These are phyloP conservation scores for Nematostella vectensis DNA, from an alignment of 92 coral and sea anemone genomes.

Conservation along the genomic window DNA sequence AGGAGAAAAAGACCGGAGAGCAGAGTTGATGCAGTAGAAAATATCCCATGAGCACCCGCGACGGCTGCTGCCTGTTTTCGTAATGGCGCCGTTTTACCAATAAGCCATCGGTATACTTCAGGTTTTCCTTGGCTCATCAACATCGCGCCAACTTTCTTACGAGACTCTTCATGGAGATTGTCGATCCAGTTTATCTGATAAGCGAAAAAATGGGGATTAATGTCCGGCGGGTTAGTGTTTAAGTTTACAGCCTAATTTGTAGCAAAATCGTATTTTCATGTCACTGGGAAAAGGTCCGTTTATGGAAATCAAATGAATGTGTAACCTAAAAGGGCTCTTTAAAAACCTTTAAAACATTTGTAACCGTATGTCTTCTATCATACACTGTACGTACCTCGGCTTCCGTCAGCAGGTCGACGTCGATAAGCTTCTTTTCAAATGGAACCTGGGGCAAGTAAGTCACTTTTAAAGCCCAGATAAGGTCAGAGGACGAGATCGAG, in stretches of 20 bases:
- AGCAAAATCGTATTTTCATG: not conserved
- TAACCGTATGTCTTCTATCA: no score
- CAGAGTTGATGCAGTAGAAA: slow-evolving; percentile 3
- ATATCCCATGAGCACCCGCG: not conserved
- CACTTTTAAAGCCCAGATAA: no score
- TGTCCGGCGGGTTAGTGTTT: not conserved
- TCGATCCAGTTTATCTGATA: slow-evolving; percentile 58
- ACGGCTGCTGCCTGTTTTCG: not conserved
- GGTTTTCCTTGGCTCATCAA: slow-evolving; percentile 43
- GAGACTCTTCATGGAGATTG: slow-evolving; percentile 43
- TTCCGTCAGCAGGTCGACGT: slow-evolving; percentile 43
- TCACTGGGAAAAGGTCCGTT: not conserved
- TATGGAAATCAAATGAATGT: no score
- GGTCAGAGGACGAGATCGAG: no score
- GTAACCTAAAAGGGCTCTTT: no score
- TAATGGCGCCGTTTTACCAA: slow-evolving; percentile 53
- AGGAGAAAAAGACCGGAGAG: not conserved
- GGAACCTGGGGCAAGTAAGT: slow-evolving; percentile 44
- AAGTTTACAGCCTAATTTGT: not conserved
- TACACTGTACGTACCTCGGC: slow-evolving; percentile 63
- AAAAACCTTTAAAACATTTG: no score
- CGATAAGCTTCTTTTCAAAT: slow-evolving; percentile 53
- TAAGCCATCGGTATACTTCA: slow-evolving; percentile 60
- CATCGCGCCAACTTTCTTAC: slow-evolving; percentile 46
- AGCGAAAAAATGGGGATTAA: not conserved